These are phyloP conservation scores for Halichondria panicea DNA, from an alignment of 37 sponge, comb jelly and placozoan species.

Conservation along the genomic window DNA sequence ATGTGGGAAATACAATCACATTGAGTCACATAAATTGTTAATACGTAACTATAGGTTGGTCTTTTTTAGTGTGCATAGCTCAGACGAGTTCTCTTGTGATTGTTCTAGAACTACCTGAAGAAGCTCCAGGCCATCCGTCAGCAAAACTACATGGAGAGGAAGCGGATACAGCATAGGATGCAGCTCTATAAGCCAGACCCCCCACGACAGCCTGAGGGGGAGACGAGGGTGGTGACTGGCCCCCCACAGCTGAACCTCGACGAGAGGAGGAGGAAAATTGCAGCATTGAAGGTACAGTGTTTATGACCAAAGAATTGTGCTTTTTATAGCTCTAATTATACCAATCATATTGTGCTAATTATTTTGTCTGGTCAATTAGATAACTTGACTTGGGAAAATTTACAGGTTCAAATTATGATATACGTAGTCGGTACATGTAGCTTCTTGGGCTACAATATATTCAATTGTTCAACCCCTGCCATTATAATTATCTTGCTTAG, in stretches of 20 bases:
- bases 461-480: too few species aligned
- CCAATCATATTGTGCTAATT: not conserved
- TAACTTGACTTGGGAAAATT: not conserved
- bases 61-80: not conserved
- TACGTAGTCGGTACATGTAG: too few species aligned
- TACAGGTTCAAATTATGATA: too few species aligned
- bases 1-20: too few species aligned
- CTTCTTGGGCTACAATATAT: not conserved
- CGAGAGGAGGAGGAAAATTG: conserved; percentile 84
- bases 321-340: not conserved
- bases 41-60: too few species aligned
- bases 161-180: conserved; percentile 68
- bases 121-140: conserved; percentile 83
- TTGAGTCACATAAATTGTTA: too few species aligned
- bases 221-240: too few species aligned
- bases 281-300: conserved; percentile 81
- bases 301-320: not conserved
- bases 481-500: too few species aligned
- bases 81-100: not conserved
- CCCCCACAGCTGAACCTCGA: conserved; percentile 59
- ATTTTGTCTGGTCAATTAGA: not conserved
- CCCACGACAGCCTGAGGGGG: not conserved
- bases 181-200: not conserved
- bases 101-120: conserved; percentile 77
- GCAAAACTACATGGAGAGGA: conserved; percentile 85